Evolutionary conservation across 2,888 invertebrate genomes (phyloP).

Genomic region (Eristalinus aeneus): DNA sequence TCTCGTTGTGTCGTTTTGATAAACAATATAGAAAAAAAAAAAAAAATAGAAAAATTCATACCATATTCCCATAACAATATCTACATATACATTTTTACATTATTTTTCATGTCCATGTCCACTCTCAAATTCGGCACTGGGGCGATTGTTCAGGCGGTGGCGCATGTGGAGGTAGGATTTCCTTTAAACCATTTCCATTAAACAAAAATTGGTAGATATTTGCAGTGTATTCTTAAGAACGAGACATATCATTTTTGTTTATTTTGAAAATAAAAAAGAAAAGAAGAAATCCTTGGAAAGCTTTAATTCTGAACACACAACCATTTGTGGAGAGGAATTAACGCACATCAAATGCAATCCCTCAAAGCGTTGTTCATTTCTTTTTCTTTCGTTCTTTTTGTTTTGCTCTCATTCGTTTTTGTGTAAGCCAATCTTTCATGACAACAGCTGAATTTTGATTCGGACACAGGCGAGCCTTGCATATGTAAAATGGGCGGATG

Average conservation of each 20-base stretch:
- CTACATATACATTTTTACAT: constrained; percentile 71
- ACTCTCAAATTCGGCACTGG: constrained; percentile 70
- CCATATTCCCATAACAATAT: constrained; percentile 70
- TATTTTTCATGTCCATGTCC: constrained; percentile 71
- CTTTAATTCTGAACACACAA: constrained; percentile 9
- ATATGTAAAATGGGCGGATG: constrained; percentile 61
- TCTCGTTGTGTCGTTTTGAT: constrained; percentile 69
- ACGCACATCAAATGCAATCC: constrained; percentile 62
- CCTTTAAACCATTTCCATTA: constrained; percentile 62
- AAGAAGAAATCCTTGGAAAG: constrained; percentile 15
- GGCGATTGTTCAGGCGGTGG: constrained; percentile 70
- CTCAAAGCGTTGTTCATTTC: constrained; percentile 12
- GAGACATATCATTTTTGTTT: constrained; percentile 19
- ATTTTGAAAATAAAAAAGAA: background rate
- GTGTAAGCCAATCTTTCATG: constrained; percentile 66
- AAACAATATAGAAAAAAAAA: constrained; percentile 50
- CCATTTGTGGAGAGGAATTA: constrained; percentile 47
- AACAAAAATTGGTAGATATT: constrained; percentile 50
- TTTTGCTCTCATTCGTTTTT: constrained; percentile 33
- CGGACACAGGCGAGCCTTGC: constrained; percentile 60
- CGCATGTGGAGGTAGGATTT: constrained; percentile 71
- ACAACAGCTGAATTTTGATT: constrained; percentile 71
- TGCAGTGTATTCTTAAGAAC: constrained; percentile 31
- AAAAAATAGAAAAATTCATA: constrained; percentile 43
- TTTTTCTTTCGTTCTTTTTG: constrained; percentile 28